These are phyloP conservation scores for Delichon dasypus DNA, from an alignment of 2,797 vertebrate genomes.

Conservation along the genomic window DNA sequence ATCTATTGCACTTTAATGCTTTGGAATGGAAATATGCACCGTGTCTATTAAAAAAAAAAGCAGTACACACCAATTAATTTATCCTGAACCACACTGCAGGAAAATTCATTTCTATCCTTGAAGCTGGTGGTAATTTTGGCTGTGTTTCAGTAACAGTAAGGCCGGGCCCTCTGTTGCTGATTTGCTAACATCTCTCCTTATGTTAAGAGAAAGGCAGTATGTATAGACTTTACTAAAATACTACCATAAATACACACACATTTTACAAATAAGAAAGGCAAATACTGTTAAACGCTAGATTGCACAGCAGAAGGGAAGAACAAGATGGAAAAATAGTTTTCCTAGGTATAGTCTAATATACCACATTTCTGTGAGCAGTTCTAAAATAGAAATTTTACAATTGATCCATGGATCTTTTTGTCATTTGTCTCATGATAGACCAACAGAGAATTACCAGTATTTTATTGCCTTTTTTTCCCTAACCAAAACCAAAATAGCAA, in stretches of 20 bases:
- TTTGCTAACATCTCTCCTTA: conserved; percentile 24
- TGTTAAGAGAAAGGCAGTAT: conserved; percentile 1
- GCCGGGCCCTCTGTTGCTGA: conserved; percentile 32
- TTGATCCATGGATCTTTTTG: not conserved
- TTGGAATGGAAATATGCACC: not conserved
- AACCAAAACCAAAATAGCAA: conserved; percentile 25
- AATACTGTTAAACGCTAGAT: not conserved
- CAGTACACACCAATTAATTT: conserved; percentile 6
- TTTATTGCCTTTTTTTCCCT: conserved; percentile 17
- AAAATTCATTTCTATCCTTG: conserved; percentile 10
- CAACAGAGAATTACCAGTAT: not conserved
- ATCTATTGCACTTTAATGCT: not conserved
- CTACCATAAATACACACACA: not conserved
- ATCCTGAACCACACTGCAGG: conserved; percentile 8
- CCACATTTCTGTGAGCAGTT: not conserved
- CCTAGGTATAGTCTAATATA: not conserved
- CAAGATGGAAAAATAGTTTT: not conserved
- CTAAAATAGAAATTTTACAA: conserved; percentile 8
- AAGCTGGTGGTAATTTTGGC: conserved; percentile 24
- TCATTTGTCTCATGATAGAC: not conserved
- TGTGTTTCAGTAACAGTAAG: not conserved
- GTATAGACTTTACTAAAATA: conserved; percentile 22
- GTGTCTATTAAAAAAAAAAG: conserved; percentile 3
- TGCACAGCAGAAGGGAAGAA: not conserved
- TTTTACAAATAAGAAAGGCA: not conserved